These are phyloP conservation scores for Equus przewalskii DNA, from an alignment of 2,113 vertebrate genomes.

Conservation along the genomic window DNA sequence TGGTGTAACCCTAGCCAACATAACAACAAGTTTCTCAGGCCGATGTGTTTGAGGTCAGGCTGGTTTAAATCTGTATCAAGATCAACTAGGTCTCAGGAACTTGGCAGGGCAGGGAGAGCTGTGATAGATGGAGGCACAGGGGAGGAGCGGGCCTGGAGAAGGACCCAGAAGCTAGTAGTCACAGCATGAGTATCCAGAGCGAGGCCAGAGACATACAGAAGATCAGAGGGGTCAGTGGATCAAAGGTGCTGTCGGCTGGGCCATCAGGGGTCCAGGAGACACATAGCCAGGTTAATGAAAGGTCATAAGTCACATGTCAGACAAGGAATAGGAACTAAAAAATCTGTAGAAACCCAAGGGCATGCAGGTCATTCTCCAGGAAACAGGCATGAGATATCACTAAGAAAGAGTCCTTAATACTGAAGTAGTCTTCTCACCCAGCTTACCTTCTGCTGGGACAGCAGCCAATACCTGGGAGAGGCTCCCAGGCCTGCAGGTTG, in stretches of 20 bases:
- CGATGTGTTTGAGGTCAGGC: background rate
- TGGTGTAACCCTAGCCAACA: background rate
- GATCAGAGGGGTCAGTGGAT: background rate
- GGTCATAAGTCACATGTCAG: background rate
- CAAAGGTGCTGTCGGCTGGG: background rate
- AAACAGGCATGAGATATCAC: background rate
- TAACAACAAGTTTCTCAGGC: background rate
- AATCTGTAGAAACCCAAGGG: background rate
- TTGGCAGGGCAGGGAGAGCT: background rate
- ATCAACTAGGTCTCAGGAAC: background rate
- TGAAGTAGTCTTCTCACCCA: background rate
- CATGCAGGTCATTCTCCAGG: background rate
- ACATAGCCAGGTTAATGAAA: background rate
- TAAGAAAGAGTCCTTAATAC: background rate
- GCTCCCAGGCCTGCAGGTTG: background rate
- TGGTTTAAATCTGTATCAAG: background rate
- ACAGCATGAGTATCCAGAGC: background rate
- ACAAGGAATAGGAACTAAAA: conserved; percentile 43
- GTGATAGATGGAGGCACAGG: background rate
- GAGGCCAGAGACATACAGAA: background rate
- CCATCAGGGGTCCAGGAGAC: background rate
- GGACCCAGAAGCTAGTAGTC: background rate
- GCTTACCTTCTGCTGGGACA: background rate
- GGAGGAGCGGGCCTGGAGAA: background rate
- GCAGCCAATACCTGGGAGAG: background rate